A percentile compares a stretch with the other conserved stretches of the same genome.
phyloP scores from a whole-genome alignment of 2,888 invertebrate genomes.

The Syritta pipiens region DNA sequence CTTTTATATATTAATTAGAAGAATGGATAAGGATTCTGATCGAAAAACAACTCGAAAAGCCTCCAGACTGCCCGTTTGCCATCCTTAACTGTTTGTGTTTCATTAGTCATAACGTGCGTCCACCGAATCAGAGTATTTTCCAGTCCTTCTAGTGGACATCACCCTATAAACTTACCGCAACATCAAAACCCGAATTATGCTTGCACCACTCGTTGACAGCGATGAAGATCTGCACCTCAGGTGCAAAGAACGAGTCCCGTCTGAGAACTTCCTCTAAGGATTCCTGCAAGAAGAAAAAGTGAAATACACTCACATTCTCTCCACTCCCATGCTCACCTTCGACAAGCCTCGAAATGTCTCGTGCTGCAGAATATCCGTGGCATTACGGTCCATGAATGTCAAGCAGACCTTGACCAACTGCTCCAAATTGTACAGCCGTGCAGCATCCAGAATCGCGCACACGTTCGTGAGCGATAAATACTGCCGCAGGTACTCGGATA shows the following conservation, averaged over 20 bases:
- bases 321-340: constrained; percentile 79
- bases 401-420: constrained; percentile 89
- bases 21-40: no score
- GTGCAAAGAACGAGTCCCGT: constrained; percentile 97
- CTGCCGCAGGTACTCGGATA: constrained; percentile 95
- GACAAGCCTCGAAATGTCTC: constrained; percentile 92
- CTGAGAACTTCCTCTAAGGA: constrained; percentile 91
- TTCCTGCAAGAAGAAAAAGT: constrained; percentile 79
- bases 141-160: no score
- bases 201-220: constrained; percentile 93
- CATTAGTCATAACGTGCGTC: no score
- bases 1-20: no score
- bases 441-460: constrained; percentile 96
- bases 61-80: no score
- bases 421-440: constrained; percentile 85
- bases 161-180: constrained; percentile 74
- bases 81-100: no score
- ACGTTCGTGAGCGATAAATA: constrained; percentile 93
- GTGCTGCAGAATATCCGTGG: constrained; percentile 89
- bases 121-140: no score
- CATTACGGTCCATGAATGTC: constrained; percentile 94
- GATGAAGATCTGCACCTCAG: constrained; percentile 96
- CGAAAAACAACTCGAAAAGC: no score
- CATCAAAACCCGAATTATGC: constrained; percentile 84
- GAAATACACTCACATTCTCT: neutral